These are phyloP conservation scores for Trididemnum miniatum DNA, from an alignment of 23 tunicate species.

Conservation along the genomic window DNA sequence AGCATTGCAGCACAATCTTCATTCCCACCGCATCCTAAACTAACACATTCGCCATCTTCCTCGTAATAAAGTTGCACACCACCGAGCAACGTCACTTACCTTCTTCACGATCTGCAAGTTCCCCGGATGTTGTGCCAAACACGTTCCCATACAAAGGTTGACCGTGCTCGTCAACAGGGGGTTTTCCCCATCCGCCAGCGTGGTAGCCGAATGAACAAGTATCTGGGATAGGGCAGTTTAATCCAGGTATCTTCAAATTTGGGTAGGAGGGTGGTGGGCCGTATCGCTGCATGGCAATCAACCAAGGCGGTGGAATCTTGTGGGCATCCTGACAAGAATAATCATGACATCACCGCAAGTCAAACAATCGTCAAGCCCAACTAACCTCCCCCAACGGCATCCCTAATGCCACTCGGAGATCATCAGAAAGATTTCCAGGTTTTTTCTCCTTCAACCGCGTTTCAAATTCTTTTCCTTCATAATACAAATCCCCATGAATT, in stretches of 20 bases:
- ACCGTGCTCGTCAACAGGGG: slow-evolving; percentile 98
- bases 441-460: slow-evolving; percentile 95
- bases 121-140: slow-evolving; percentile 78
- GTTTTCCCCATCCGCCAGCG: slow-evolving; percentile 99
- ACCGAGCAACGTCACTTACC: too few species aligned
- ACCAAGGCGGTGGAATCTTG: slow-evolving; percentile 99
- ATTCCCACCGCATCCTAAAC: too few species aligned
- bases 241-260: slow-evolving; percentile 87
- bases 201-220: slow-evolving; percentile 95
- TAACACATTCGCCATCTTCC: too few species aligned
- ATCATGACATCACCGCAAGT: too few species aligned
- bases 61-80: too few species aligned
- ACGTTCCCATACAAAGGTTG: slow-evolving; percentile 97
- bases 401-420: slow-evolving; percentile 83
- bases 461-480: slow-evolving; percentile 98
- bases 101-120: slow-evolving; percentile 42
- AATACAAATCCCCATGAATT: slow-evolving; percentile 95
- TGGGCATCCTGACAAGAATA: slow-evolving; percentile 36
- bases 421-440: slow-evolving; percentile 93
- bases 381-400: slow-evolving; percentile 94
- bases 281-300: slow-evolving; percentile 99
- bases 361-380: too few species aligned
- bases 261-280: slow-evolving; percentile 99
- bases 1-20: too few species aligned
- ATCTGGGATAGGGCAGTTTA: slow-evolving; percentile 98